Evolutionary conservation across 1,140 invertebrate species (phyloP).

Genomic region (Halesus radiatus): DNA sequence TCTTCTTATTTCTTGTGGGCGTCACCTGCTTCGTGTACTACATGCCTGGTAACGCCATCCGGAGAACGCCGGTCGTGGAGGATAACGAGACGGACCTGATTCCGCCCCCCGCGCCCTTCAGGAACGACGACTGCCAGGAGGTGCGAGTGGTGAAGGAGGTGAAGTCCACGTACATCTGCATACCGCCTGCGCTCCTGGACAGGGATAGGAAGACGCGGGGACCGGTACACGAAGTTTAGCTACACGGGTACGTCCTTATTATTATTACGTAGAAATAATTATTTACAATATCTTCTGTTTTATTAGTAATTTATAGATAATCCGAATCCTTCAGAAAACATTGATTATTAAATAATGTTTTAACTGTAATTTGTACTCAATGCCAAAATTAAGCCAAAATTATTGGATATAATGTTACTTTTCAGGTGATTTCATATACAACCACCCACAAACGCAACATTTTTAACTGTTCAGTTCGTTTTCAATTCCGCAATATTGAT

Average conservation of each 20-base stretch:
- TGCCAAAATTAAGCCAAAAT: too few species aligned
- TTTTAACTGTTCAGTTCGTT: too few species aligned
- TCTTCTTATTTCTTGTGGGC: slow-evolving; percentile 85
- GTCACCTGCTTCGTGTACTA: slow-evolving; percentile 86
- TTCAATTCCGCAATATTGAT: too few species aligned
- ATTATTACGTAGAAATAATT: too few species aligned
- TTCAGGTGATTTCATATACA: too few species aligned
- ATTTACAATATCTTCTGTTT: too few species aligned
- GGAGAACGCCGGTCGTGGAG: slow-evolving; percentile 60
- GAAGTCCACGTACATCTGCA: slow-evolving; percentile 65
- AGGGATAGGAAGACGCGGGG: slow-evolving; percentile 63
- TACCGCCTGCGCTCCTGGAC: slow-evolving; percentile 62
- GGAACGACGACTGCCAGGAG: slow-evolving; percentile 62
- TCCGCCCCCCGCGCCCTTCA: slow-evolving; percentile 67
- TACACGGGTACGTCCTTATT: slow-evolving; percentile 41
- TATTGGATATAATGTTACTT: too few species aligned
- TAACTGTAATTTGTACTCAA: too few species aligned
- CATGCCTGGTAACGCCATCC: slow-evolving; percentile 71
- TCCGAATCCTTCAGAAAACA: too few species aligned
- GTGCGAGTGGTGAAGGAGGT: slow-evolving; percentile 47
- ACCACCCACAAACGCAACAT: too few species aligned
- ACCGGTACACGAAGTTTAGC: slow-evolving; percentile 68
- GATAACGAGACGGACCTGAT: slow-evolving; percentile 67
- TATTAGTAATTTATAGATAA: too few species aligned
- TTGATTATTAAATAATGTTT: too few species aligned